Evolutionary conservation across 2,113 vertebrate species (phyloP).

Genomic region (Ceratotherium simum): DNA sequence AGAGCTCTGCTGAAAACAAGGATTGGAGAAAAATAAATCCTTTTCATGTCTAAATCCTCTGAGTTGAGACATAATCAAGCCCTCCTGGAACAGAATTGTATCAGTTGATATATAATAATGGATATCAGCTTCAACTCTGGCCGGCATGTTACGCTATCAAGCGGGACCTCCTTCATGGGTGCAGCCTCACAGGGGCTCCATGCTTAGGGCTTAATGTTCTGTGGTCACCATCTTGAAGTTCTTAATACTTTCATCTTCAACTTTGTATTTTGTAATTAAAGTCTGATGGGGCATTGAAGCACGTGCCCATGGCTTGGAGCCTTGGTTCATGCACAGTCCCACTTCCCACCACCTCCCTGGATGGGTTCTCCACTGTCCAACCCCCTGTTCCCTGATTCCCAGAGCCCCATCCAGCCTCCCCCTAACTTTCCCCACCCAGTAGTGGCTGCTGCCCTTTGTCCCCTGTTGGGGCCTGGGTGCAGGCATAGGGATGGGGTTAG

Average conservation of each 20-base stretch:
- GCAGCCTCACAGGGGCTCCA: neutral
- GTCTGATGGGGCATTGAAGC: neutral
- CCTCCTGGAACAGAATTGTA: neutral
- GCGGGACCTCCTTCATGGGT: neutral
- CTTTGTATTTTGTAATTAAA: neutral
- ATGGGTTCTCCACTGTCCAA: neutral
- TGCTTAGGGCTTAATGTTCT: neutral
- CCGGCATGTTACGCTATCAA: neutral
- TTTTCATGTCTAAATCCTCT: neutral
- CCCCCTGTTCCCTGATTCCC: neutral
- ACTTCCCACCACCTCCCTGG: neutral
- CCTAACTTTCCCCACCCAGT: neutral
- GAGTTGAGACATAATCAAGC: neutral
- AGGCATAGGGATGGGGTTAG: neutral
- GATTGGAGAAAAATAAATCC: neutral
- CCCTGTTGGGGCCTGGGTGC: neutral
- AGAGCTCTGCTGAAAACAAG: neutral
- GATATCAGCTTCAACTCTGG: neutral
- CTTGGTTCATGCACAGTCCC: neutral
- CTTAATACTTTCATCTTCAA: neutral
- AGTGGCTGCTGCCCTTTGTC: neutral
- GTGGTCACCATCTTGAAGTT: neutral
- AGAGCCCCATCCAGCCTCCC: neutral
- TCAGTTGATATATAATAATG: neutral
- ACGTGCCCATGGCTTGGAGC: neutral